Conservation (phyloP, 2,113 vertebrate genomes). For the Nothobranchius furzeri region DNA sequence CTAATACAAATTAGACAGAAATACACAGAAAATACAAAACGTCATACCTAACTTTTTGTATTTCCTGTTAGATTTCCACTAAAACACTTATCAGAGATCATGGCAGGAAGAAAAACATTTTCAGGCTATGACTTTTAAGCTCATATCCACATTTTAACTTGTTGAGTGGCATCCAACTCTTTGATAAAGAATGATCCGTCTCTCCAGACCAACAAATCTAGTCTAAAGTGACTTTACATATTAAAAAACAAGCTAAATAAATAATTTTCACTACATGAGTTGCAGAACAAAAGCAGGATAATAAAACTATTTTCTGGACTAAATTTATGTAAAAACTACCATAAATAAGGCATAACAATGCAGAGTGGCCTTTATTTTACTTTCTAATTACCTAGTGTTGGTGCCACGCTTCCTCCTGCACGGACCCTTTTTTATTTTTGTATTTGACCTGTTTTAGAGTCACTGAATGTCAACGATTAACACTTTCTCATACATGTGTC, state of each 20-base stretch:
- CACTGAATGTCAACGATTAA: constrained; percentile 1
- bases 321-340: background rate
- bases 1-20: too few species aligned
- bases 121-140: background rate
- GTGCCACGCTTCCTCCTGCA: constrained; percentile 4
- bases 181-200: too few species aligned
- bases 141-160: background rate
- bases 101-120: too few species aligned
- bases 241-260: too few species aligned
- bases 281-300: background rate
- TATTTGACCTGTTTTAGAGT: constrained; percentile 5
- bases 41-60: too few species aligned
- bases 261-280: too few species aligned
- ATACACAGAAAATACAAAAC: too few species aligned
- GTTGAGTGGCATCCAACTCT: too few species aligned
- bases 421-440: constrained; percentile 3
- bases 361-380: background rate
- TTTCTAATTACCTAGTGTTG: constrained; percentile 20
- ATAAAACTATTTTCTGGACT: background rate
- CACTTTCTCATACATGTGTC: background rate
- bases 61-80: too few species aligned
- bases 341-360: background rate
- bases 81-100: too few species aligned
- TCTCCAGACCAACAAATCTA: too few species aligned
- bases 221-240: too few species aligned